Evolutionary conservation across 2,888 invertebrate genomes (phyloP).

Genomic region (Acanthoscelides obtectus): DNA sequence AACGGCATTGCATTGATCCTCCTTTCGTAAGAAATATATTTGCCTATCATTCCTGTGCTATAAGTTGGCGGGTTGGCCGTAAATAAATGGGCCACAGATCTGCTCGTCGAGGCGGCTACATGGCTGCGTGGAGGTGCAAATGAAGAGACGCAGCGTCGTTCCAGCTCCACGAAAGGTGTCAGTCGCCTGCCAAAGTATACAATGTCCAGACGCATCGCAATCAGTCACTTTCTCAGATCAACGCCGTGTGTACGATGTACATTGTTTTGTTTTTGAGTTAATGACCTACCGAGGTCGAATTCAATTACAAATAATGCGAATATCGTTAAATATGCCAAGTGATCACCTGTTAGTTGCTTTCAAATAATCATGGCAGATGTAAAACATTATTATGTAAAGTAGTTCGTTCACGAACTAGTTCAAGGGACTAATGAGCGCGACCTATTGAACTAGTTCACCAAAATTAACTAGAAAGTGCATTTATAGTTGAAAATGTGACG

Average conservation of each 20-base stretch:
- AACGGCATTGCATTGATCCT: too few species aligned
- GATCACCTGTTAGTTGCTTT: too few species aligned
- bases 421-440: too few species aligned
- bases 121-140: not conserved
- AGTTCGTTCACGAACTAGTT: too few species aligned
- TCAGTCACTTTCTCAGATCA: conserved; percentile 1
- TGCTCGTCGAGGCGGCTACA: not conserved
- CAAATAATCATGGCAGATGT: too few species aligned
- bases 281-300: not conserved
- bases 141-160: not conserved
- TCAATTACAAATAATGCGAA: too few species aligned
- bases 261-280: not conserved
- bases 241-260: not conserved
- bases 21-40: too few species aligned
- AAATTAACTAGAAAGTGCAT: too few species aligned
- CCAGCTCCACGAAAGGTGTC: not conserved
- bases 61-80: not conserved
- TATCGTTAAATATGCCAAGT: not conserved
- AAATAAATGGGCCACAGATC: not conserved
- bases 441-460: too few species aligned
- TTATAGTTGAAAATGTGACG: too few species aligned
- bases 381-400: too few species aligned
- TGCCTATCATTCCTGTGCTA: too few species aligned
- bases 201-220: conserved; percentile 9
- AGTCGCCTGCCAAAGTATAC: not conserved